phyloP scores from a whole-genome alignment of 30 jellyfish, hydroid and myxozoan genomes.

The Nemopilema nomurai region DNA sequence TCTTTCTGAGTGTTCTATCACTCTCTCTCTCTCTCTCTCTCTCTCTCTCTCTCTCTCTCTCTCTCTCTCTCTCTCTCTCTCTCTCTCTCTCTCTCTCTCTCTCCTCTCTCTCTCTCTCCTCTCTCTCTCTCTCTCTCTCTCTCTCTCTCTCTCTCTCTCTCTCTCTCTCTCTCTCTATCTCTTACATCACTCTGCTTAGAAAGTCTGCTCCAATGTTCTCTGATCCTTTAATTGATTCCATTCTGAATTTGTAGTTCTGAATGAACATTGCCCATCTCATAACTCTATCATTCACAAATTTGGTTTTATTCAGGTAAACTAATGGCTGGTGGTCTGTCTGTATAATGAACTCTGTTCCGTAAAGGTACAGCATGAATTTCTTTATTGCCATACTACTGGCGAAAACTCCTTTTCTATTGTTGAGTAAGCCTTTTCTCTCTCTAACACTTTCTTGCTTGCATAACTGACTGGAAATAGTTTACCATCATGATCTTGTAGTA shows the following conservation, averaged over 20 bases:
- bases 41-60: no score
- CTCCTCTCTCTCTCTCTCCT: no score
- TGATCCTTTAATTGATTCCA: slow-evolving; percentile 16
- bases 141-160: neutral
- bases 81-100: no score
- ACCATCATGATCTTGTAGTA: slow-evolving; percentile 2
- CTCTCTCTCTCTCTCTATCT: no score
- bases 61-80: no score
- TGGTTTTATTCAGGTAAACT: slow-evolving; percentile 43
- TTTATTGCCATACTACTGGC: slow-evolving; percentile 44
- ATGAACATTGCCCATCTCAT: no score
- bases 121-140: no score
- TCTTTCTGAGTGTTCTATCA: slow-evolving; percentile 37
- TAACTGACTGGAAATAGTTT: slow-evolving; percentile 13
- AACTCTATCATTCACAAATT: slow-evolving; percentile 23
- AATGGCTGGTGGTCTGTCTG: slow-evolving; percentile 69
- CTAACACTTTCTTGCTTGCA: slow-evolving; percentile 39
- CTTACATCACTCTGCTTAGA: slow-evolving; percentile 34
- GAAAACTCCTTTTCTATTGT: slow-evolving; percentile 43
- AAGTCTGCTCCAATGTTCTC: slow-evolving; percentile 46
- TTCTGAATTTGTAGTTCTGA: neutral
- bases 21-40: slow-evolving; percentile 7
- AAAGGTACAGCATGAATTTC: slow-evolving; percentile 45
- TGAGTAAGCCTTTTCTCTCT: slow-evolving; percentile 28
- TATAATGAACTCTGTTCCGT: slow-evolving; percentile 41